Conservation (phyloP, 2,888 invertebrate species). For the Stictocephala bisonia region DNA sequence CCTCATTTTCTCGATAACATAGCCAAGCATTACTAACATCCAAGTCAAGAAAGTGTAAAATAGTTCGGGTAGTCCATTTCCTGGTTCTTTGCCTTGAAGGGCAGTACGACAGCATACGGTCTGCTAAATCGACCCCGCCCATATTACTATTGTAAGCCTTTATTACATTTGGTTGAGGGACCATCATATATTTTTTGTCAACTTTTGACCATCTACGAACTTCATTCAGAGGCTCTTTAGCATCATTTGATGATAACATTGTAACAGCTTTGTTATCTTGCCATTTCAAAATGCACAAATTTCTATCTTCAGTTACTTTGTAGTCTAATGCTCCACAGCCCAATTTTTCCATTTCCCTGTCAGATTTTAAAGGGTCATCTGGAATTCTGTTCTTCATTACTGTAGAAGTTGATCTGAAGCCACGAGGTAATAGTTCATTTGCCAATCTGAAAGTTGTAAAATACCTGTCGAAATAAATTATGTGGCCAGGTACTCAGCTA, state of each 20-base stretch:
- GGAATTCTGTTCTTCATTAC: neutral
- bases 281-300: conserved; percentile 2
- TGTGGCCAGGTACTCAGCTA: conserved; percentile 10
- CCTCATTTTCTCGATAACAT: neutral
- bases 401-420: conserved; percentile 5
- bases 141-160: neutral
- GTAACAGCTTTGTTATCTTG: conserved; percentile 21
- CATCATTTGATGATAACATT: conserved; percentile 8
- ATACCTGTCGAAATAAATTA: neutral
- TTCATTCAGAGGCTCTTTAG: neutral
- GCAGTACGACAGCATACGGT: neutral
- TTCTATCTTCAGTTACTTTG: neutral
- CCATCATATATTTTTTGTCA: neutral
- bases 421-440: conserved; percentile 1
- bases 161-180: neutral
- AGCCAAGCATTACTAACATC: conserved; percentile 7
- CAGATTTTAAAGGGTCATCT: neutral
- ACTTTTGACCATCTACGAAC: conserved; percentile 9
- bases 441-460: conserved; percentile 5
- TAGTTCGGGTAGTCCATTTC: conserved; percentile 15
- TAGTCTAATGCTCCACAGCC: neutral
- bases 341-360: conserved; percentile 6
- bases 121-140: neutral
- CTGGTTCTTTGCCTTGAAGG: conserved; percentile 8
- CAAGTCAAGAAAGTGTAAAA: conserved; percentile 7